These are phyloP conservation scores for Anguilla marmorata DNA, from an alignment of 2,797 vertebrate genomes.

Conservation along the genomic window DNA sequence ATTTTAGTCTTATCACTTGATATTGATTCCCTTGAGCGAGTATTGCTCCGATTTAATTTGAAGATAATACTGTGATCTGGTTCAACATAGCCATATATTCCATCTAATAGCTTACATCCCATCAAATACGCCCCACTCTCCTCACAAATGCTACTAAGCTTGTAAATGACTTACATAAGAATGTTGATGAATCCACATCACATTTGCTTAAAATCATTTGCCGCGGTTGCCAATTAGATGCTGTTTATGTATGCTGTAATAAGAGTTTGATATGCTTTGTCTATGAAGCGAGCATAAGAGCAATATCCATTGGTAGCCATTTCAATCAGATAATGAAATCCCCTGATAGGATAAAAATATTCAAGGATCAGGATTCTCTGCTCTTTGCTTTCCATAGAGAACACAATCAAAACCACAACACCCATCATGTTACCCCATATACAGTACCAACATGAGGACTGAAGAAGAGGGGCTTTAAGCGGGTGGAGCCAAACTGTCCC, in stretches of 20 bases:
- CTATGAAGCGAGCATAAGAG: background rate
- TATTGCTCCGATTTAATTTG: background rate
- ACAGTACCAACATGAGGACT: background rate
- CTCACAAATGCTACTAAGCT: background rate
- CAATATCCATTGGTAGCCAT: background rate
- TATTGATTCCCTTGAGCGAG: background rate
- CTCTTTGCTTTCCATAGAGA: background rate
- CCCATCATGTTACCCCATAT: too few relatives aligned
- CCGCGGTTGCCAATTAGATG: background rate
- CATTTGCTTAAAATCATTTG: background rate
- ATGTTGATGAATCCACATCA: too few relatives aligned
- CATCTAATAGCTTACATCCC: background rate
- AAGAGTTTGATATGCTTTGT: background rate
- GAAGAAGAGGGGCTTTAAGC: conserved; percentile 20
- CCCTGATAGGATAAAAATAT: background rate
- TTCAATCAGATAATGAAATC: background rate
- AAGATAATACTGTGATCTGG: background rate
- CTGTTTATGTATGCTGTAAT: background rate
- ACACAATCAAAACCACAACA: too few relatives aligned
- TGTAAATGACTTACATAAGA: background rate
- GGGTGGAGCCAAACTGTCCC: conserved; percentile 31
- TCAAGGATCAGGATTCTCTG: background rate
- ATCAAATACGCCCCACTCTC: background rate
- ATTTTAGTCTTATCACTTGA: background rate
- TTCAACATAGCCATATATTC: background rate